Evolutionary conservation across 2,113 vertebrate species (phyloP).

Genomic region (sheep (Ovis aries)): ARS-UI_Ramb_v3.0 NC_056055.1:107702001-107702500

Average conservation of each 20-base stretch:
- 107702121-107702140: neutral
- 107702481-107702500: neutral
- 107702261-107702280: neutral
- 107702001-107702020: neutral
- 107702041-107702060: neutral
- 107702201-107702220: neutral
- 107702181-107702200: neutral
- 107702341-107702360: neutral
- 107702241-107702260: neutral
- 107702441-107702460: neutral
- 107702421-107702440: neutral
- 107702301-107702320: neutral
- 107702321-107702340: neutral
- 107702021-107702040: neutral
- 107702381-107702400: neutral
- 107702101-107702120: neutral
- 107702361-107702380: neutral
- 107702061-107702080: neutral
- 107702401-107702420: neutral
- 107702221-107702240: neutral
- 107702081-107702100: neutral
- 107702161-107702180: neutral
- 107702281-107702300: neutral
- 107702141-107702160: neutral
- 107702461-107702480: neutral